Evolutionary conservation across 2,113 vertebrate genomes (phyloP).

Genomic region (Gobio gobio): DNA sequence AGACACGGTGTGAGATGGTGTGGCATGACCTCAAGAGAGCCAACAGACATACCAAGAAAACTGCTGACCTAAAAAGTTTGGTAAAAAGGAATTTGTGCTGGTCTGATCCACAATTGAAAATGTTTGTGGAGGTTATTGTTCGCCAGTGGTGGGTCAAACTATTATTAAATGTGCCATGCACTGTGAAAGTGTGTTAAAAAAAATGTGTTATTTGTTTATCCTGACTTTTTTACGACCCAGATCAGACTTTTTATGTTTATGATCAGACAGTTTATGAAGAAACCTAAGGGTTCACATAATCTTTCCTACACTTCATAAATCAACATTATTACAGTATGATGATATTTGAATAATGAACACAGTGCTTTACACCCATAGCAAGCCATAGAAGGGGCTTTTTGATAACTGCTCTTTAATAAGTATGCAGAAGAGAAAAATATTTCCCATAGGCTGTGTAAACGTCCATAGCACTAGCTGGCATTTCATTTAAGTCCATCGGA

Average conservation of each 20-base stretch:
- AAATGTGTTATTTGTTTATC: not conserved
- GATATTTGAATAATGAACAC: not conserved
- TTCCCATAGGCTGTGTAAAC: constrained; percentile 44
- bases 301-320: not conserved
- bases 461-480: constrained; percentile 28
- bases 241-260: too few species aligned
- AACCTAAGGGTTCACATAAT: not conserved
- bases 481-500: constrained; percentile 34
- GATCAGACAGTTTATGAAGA: not conserved
- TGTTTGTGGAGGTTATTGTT: not conserved
- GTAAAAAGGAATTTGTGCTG: not conserved
- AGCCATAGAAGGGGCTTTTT: constrained; percentile 31
- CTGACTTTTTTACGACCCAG: not conserved
- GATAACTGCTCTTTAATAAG: constrained; percentile 58
- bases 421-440: constrained; percentile 47
- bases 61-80: not conserved
- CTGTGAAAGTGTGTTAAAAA: not conserved
- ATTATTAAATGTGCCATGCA: not conserved
- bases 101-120: not conserved
- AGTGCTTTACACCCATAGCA: not conserved
- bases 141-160: not conserved
- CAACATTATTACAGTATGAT: not conserved
- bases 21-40: not conserved
- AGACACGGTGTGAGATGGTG: not conserved
- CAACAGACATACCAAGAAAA: not conserved